Base-by-base conservation (phyloP, 2,888 invertebrate genomes). In the Drosophila tanythrix region DNA sequence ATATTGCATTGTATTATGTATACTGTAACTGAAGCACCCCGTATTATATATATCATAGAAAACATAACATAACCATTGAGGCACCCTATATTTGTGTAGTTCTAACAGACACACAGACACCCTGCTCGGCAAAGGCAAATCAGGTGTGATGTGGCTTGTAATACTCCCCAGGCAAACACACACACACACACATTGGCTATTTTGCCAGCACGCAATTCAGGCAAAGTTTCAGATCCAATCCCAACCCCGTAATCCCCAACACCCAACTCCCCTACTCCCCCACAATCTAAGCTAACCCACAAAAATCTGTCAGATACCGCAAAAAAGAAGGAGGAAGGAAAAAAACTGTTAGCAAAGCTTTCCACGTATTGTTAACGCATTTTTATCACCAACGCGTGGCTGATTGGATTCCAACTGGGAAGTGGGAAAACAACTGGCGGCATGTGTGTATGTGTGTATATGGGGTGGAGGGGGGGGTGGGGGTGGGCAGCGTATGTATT, bases 351-450 rank as follows among this genome's bases (percentile, higher is more conserved):
- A 79, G 85, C 85, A 87, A 86, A 85, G 88, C 89, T 90, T 86
- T 86, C 85, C 85, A 86, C 89, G 89, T 86, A 86, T 89, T 90
- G 85, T 86, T 89, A 90, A 90, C 90, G 91, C 88, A 89, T 89
- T 89, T 46, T 90, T 88, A 87, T 89, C 90, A 80, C 91, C 91
- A 85, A 90, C 86, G 90, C 91, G 91, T 90, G 91, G 90, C 83
- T 90, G 86, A 90, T 90, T 89, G 86, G 90, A 90, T 86, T 89
- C 88, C 72, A 86, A 64, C 68, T 63, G 27, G n/a, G 36, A 36
- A 36, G 55, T 36, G 25, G 36, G 55, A 62, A 43, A 61, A 43
- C 27, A 59, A 50, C 38, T 35, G 51, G 74, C 58, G 48, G 48
- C n/a, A 25, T 57, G 27, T 36, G 40, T 11, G 64, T 36, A 36